Evolutionary conservation across 1,140 invertebrate genomes (phyloP).

Genomic region (Apocrypta bakeri): DNA sequence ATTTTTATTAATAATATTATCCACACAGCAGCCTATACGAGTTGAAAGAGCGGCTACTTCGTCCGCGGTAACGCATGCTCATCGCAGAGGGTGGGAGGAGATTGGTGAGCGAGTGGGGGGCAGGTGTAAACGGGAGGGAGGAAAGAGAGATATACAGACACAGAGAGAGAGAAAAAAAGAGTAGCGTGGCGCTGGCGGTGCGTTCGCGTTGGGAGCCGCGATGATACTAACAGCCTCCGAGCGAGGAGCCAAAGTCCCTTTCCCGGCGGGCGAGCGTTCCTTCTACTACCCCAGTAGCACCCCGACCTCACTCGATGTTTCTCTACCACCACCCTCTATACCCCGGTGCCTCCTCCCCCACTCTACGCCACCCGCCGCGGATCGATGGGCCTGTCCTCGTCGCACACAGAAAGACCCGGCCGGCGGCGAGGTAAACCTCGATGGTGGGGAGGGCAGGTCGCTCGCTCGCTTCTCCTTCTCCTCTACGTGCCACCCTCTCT

Average conservation of each 20-base stretch:
- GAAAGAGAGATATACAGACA: not conserved
- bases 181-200: not conserved
- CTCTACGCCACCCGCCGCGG: not conserved
- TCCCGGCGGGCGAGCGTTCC: constrained; percentile 24
- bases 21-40: not conserved
- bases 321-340: not conserved
- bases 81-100: not conserved
- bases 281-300: constrained; percentile 44
- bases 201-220: constrained; percentile 29
- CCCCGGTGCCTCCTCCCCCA: too few relatives aligned
- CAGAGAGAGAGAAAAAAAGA: not conserved
- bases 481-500: constrained; percentile 12
- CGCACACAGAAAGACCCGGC: not conserved
- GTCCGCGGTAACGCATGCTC: too few relatives aligned
- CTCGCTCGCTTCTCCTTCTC: not conserved
- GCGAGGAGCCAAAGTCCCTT: constrained; percentile 22
- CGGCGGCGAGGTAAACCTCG: constrained; percentile 26
- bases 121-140: not conserved
- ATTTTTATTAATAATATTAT: too few relatives aligned
- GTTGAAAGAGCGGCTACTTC: too few relatives aligned
- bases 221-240: constrained; percentile 42
- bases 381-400: constrained; percentile 43
- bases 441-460: constrained; percentile 3
- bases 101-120: not conserved
- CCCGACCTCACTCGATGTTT: not conserved